A percentile compares a stretch with the other conserved stretches of the same genome.
These are phyloP conservation scores for Varecia variegata DNA, from an alignment of 2,797 vertebrate genomes.

Conservation along the genomic window DNA sequence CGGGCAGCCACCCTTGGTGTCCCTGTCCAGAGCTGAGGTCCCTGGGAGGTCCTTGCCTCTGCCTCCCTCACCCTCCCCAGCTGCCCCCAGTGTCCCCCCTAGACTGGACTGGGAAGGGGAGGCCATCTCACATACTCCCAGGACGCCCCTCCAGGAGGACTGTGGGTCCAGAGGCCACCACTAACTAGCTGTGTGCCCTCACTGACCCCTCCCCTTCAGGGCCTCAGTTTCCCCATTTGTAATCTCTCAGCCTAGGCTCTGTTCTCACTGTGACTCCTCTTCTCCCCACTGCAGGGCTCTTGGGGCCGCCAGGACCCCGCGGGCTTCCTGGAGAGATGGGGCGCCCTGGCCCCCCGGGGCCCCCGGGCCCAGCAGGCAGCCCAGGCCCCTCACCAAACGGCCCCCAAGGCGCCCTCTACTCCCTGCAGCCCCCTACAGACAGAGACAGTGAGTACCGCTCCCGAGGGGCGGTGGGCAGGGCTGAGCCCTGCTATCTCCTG, in stretches of 20 bases:
- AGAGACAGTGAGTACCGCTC: constrained; percentile 85
- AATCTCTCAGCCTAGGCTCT: neutral
- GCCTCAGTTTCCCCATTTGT: neutral
- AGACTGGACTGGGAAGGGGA: neutral
- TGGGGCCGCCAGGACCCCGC: constrained; percentile 89
- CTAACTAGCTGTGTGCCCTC: too few relatives aligned
- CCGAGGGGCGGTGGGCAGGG: rapidly evolving
- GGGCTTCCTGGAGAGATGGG: constrained; percentile 89
- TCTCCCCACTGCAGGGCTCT: constrained; percentile 82
- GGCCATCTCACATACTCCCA: neutral
- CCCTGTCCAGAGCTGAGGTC: neutral
- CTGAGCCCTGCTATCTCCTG: rapidly evolving
- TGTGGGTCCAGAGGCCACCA: neutral
- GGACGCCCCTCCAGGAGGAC: neutral
- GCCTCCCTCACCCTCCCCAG: neutral
- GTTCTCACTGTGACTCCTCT: neutral
- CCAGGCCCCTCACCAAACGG: constrained; percentile 78
- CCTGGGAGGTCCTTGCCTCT: rapidly evolving
- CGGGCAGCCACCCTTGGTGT: neutral
- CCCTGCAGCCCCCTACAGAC: constrained; percentile 84
- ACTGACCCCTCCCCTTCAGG: neutral
- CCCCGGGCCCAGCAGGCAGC: constrained; percentile 89
- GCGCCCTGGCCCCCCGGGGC: constrained; percentile 86
- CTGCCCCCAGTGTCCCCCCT: neutral
- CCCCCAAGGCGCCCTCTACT: constrained; percentile 90